Conservation (phyloP, 2,888 invertebrate genomes). For the Bombylius major region DNA sequence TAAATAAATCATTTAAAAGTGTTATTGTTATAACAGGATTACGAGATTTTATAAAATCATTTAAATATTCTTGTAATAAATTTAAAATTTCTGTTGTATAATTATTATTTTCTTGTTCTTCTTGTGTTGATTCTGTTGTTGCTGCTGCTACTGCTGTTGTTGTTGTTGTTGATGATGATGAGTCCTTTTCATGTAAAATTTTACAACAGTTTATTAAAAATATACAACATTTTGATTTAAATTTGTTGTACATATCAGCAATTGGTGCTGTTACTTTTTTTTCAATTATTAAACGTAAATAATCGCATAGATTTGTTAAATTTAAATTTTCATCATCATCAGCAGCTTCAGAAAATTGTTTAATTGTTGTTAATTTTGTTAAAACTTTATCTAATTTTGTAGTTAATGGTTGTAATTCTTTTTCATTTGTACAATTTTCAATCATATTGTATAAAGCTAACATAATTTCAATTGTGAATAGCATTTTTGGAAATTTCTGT, state of each 20-base stretch:
- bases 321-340: conserved; percentile 18
- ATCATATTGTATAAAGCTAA: conserved; percentile 52
- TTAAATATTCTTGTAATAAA: conserved; percentile 19
- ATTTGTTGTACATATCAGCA: conserved; percentile 21
- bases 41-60: conserved; percentile 25
- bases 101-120: conserved; percentile 7
- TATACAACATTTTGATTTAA: conserved; percentile 23
- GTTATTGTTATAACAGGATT: conserved; percentile 43
- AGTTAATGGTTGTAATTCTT: conserved; percentile 52
- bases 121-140: neutral
- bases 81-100: conserved; percentile 13
- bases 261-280: conserved; percentile 20
- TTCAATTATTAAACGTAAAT: conserved; percentile 23
- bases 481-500: conserved; percentile 46
- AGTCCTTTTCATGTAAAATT: neutral
- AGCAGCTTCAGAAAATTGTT: conserved; percentile 15
- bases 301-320: conserved; percentile 18
- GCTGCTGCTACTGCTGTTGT: neutral
- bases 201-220: conserved; percentile 21
- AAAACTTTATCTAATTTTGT: conserved; percentile 41
- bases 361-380: conserved; percentile 19
- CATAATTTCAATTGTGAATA: conserved; percentile 54
- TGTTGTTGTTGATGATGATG: neutral
- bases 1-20: conserved; percentile 51
- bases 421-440: conserved; percentile 56